Conservation (phyloP, 2,113 vertebrate genomes). For the Misgurnus anguillicaudatus region DNA sequence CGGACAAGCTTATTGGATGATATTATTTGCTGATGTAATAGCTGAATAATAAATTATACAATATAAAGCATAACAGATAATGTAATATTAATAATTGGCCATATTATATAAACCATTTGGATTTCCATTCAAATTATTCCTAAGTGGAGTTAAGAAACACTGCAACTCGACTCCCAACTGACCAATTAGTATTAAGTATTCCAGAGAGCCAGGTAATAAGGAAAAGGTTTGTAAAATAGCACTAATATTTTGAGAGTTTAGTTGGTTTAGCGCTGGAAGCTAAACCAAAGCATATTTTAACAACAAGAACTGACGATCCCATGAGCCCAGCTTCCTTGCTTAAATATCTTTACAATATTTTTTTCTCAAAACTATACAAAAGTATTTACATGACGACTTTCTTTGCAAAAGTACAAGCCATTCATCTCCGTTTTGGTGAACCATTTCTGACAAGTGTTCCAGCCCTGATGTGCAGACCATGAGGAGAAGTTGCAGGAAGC, state of each 20-base stretch:
- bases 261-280: neutral
- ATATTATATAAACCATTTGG: no score
- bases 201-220: no score
- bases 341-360: neutral
- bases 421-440: constrained; percentile 40
- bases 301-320: neutral
- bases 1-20: neutral
- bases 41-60: no score
- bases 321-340: neutral
- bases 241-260: neutral
- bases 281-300: neutral
- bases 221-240: neutral
- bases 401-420: constrained; percentile 10
- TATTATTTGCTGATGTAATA: no score
- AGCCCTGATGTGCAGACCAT: constrained; percentile 8
- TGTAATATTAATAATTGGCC: no score
- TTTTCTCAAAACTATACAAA: neutral
- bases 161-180: no score
- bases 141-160: no score
- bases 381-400: neutral
- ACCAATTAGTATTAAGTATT: no score
- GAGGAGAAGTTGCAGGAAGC: constrained; percentile 32
- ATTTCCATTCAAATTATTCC: no score
- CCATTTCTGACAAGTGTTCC: constrained; percentile 40
- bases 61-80: no score